Base-by-base conservation (phyloP, 1,140 invertebrate species). In the Mesaphorura yosii region DNA sequence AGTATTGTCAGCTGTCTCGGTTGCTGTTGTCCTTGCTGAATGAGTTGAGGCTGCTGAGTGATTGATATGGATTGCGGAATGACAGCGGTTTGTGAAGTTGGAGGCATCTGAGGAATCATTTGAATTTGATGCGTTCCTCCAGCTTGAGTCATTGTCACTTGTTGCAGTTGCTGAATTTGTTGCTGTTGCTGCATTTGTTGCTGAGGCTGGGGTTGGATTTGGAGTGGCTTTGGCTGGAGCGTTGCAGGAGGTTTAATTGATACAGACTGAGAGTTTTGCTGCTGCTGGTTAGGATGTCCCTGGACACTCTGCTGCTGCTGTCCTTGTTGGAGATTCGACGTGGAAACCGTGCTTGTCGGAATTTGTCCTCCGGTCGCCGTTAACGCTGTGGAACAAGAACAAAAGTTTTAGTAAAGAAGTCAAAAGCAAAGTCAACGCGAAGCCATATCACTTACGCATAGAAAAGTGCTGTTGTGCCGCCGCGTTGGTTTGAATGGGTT, bases 91-190 rank as follows among this genome's bases (percentile, higher is more conserved):
- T n/a, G n/a, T n/a, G n/a, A n/a, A 17, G 53, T 31, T 60, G 72
- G 65, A 65, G 74, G 56, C 49, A 60, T 69, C 65, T 64, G 77
- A 63, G 34, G 69, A 72, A 60, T 69, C 64, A 60, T 69, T 66
- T 51, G 72, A 59, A 66, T 62, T 41, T 64, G 66, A 31, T 64
- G 66, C 51, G n/a, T n/a, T n/a, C n/a, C n/a, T n/a, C 60, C 65
- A 17, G 59, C 60, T 14, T 39, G 48, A 31, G 44, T 55, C 48
- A 41, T 55, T 39, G 41, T 56, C 2, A 53, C 47, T 51, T 64
- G 64, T n/a, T 50, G 53, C 42, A 50, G 63, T 25, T 44, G 61
- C 28, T 55, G 53, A 17, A 40, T 49, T 42, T 37, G 56, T 51
- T 49, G 52, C 4, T 59, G 59, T 3, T 59, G 55, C 12, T 56